A percentile compares a stretch with the other conserved stretches of the same genome.
Evolutionary conservation across 1,140 invertebrate species (phyloP).

Genomic region (Drosophila novamexicana): DNA sequence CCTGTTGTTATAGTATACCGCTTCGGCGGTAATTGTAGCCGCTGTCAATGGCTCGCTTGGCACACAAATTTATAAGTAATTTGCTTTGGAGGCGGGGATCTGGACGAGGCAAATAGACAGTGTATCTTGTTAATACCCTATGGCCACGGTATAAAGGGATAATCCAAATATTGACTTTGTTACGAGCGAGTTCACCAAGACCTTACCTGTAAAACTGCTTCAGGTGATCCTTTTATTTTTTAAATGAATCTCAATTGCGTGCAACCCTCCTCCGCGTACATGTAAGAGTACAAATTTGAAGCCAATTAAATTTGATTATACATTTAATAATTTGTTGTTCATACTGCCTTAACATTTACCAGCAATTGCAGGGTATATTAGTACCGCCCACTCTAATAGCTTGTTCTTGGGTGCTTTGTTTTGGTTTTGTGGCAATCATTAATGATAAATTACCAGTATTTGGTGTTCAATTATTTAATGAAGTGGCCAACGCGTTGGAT

Average conservation of each 20-base stretch:
- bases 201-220: too few species aligned
- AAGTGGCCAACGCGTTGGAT: slow-evolving; percentile 42
- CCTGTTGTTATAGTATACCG: slow-evolving; percentile 24
- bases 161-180: not conserved
- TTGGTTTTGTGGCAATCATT: slow-evolving; percentile 59
- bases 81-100: slow-evolving; percentile 20
- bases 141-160: not conserved
- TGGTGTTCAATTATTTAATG: slow-evolving; percentile 78
- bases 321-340: too few species aligned
- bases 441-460: slow-evolving; percentile 71
- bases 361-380: slow-evolving; percentile 1
- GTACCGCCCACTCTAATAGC: not conserved
- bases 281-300: too few species aligned
- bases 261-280: too few species aligned
- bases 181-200: too few species aligned
- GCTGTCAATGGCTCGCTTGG: slow-evolving; percentile 73
- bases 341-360: not conserved
- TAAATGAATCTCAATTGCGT: too few species aligned
- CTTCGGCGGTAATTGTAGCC: slow-evolving; percentile 64
- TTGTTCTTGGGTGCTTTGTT: slow-evolving; percentile 5
- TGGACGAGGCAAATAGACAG: slow-evolving; percentile 14
- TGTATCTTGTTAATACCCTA: slow-evolving; percentile 35
- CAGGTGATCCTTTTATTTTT: too few species aligned
- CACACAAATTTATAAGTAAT: slow-evolving; percentile 70
- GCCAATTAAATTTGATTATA: too few species aligned